Conservation (phyloP, 2,113 vertebrate genomes). For the Saccopteryx leptura region DNA sequence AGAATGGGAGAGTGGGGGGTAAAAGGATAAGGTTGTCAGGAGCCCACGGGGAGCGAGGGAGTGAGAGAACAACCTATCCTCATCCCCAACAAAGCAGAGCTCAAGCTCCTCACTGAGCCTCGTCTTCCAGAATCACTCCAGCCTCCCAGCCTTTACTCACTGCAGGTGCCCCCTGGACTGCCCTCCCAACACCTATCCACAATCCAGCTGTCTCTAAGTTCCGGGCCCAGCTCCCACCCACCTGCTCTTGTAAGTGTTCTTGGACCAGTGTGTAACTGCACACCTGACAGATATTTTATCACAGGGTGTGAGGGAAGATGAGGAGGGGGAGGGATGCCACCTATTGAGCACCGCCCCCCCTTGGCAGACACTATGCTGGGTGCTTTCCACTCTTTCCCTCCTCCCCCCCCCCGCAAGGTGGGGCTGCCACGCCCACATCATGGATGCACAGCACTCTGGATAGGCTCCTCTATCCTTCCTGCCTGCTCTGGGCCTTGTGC, state of each 20-base stretch:
- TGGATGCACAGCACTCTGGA: not conserved
- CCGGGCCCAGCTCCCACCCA: not conserved
- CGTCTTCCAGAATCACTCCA: not conserved
- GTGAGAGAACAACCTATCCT: not conserved
- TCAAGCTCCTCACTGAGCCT: not conserved
- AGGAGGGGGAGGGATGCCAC: too few species aligned
- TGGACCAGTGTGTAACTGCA: not conserved
- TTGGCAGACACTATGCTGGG: not conserved
- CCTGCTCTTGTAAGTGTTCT: not conserved
- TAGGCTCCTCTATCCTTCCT: not conserved
- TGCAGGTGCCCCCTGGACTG: rapidly evolving
- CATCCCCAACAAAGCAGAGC: not conserved
- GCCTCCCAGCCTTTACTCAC: not conserved
- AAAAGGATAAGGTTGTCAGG: not conserved
- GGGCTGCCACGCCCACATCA: not conserved
- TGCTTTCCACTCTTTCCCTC: not conserved
- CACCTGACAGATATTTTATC: not conserved
- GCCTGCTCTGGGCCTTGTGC: not conserved
- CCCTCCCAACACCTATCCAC: not conserved
- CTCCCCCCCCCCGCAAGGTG: not conserved
- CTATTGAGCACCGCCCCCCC: not conserved
- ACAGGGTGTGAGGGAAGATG: not conserved
- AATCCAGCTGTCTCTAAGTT: not conserved
- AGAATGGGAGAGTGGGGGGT: not conserved
- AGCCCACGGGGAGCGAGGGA: not conserved